Conservation (phyloP, 2,797 vertebrate genomes). For the Sciaenops ocellatus region DNA sequence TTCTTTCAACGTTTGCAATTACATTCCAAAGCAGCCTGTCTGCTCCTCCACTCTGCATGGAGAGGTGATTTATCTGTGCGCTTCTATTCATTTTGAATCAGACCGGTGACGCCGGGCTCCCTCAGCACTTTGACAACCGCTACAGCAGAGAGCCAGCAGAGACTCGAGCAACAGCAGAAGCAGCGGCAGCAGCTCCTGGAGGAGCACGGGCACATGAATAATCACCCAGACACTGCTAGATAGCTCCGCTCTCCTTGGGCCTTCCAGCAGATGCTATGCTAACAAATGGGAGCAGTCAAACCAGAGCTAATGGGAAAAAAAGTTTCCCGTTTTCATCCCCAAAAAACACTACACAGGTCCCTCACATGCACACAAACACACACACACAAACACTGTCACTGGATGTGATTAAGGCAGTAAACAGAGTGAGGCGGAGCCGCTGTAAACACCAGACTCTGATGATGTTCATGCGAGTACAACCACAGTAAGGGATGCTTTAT, state of each 20-base stretch:
- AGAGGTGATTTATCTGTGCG: constrained; percentile 72
- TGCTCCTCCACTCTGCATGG: constrained; percentile 55
- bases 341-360: constrained; percentile 9
- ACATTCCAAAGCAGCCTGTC: constrained; percentile 58
- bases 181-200: constrained; percentile 47
- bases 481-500: not conserved
- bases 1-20: constrained; percentile 61
- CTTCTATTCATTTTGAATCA: constrained; percentile 55
- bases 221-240: constrained; percentile 68
- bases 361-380: constrained; percentile 24
- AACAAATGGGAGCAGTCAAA: constrained; percentile 80
- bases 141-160: constrained; percentile 53
- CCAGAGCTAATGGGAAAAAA: constrained; percentile 74
- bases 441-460: constrained; percentile 14
- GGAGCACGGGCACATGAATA: constrained; percentile 68
- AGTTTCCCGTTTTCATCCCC: constrained; percentile 50
- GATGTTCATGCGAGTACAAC: not conserved
- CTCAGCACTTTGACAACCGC: constrained; percentile 62
- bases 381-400: not conserved
- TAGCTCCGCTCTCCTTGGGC: constrained; percentile 71
- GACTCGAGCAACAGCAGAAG: constrained; percentile 30
- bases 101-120: constrained; percentile 52
- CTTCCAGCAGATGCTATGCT: constrained; percentile 78
- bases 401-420: constrained; percentile 2
- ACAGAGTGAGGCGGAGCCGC: not conserved